Base-by-base conservation (phyloP, 2,797 vertebrate species). In the Mus spretus region DNA sequence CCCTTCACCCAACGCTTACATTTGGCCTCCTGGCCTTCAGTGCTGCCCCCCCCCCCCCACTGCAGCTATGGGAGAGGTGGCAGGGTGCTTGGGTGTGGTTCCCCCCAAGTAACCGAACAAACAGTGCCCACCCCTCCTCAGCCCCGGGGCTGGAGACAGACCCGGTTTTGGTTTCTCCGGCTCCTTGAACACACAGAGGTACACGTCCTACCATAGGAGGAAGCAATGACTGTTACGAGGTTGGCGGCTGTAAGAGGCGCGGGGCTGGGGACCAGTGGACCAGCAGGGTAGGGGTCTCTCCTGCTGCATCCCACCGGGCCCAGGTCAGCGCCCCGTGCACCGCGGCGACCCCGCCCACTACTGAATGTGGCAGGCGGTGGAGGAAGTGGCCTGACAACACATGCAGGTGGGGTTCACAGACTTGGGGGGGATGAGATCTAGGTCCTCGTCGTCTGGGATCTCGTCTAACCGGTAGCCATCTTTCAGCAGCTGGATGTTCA, bases 401-500 rank as follows among this genome's bases (percentile, higher is more conserved):
- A 99, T 99, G 99, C 99, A 99, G 96, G 99, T 99, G 96, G 99
- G 99, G 98, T 99, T 99, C 97, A 99, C 99, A 0, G 99, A 99
- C 98, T 99, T 99, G 0, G 99, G 99, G n/a, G 99, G 99, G 84
- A 99, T 99, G 97, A 99, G 99, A 98, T 99, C 99, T 93, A 99
- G 99, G 99, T 99, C 99, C 97, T 99, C 99, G 0, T 99, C 99
- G 17, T 99, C 99, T 0, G 99, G 99, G 97, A 99, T 99, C 99
- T 99, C 99, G 7, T 99, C 99, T 97, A 99, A 99, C 89, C 99
- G 99, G 98, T 99, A 99, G 40, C 99, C 99, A 3, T 99, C 99
- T 98, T 99, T 99, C 97, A 99, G 99, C 97, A 99, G 99, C 98
- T 99, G 99, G 98, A 99, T 99, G 98, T 99, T 99, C 98, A 99